Conservation (phyloP, 2,113 vertebrate species). For the Myocastor coypus region DNA sequence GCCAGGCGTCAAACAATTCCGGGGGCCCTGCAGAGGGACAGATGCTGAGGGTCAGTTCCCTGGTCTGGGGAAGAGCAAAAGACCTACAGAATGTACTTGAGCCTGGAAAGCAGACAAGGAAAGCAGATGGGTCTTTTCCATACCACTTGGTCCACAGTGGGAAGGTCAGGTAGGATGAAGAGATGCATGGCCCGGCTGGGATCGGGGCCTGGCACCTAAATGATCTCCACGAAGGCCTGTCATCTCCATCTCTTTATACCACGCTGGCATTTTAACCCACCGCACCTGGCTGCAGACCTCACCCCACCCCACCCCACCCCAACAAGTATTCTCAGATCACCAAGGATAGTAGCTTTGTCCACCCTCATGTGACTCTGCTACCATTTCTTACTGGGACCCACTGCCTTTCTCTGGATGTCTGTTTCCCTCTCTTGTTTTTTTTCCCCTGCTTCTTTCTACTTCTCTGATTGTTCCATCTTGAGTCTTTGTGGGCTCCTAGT, state of each 20-base stretch:
- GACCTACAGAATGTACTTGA: conserved; percentile 39
- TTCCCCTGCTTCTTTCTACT: background rate
- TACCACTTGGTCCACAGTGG: background rate
- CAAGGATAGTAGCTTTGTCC: background rate
- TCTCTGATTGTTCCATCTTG: background rate
- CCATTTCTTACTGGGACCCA: background rate
- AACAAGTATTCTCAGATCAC: background rate
- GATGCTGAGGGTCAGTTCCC: conserved; percentile 64
- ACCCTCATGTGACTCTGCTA: background rate
- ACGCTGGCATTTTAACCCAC: background rate
- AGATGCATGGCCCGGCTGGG: background rate
- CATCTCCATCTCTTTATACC: background rate
- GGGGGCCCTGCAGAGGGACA: conserved; percentile 89
- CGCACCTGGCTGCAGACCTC: background rate
- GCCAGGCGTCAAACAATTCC: conserved; percentile 95
- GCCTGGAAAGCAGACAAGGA: background rate
- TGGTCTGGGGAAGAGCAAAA: conserved; percentile 36
- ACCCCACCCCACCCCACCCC: background rate
- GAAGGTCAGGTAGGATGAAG: background rate
- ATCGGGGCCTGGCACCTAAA: background rate
- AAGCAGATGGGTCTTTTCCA: background rate
- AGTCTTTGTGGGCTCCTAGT: background rate
- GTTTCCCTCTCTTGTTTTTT: background rate
- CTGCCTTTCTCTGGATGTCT: background rate
- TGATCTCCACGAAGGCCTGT: background rate